Evolutionary conservation across 2,113 vertebrate genomes (phyloP).

Genomic region (Pardalotus punctatus): DNA sequence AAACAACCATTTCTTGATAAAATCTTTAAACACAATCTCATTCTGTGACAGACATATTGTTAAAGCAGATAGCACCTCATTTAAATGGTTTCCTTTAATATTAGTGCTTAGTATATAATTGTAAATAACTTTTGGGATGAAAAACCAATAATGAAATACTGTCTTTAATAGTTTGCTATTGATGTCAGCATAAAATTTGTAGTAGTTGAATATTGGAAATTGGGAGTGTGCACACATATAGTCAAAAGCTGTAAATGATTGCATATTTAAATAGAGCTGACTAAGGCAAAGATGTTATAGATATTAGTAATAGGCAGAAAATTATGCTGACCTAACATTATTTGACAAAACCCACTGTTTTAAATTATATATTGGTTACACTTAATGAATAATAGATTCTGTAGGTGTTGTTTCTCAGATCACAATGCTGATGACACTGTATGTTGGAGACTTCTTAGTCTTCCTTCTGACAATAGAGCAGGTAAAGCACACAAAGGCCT

Average conservation of each 20-base stretch:
- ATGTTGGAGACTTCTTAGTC: slow-evolving; percentile 75
- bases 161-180: slow-evolving; percentile 99
- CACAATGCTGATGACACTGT: slow-evolving; percentile 87
- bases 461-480: slow-evolving; percentile 81
- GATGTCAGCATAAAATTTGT: slow-evolving; percentile 99
- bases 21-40: slow-evolving; percentile 99
- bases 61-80: slow-evolving; percentile 99
- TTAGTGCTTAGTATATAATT: slow-evolving; percentile 99
- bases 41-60: slow-evolving; percentile 99
- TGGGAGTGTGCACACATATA: slow-evolving; percentile 93
- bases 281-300: slow-evolving; percentile 99
- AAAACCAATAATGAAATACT: slow-evolving; percentile 99
- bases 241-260: slow-evolving; percentile 99
- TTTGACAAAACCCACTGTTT: slow-evolving; percentile 98
- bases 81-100: slow-evolving; percentile 99
- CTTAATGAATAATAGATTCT: slow-evolving; percentile 99
- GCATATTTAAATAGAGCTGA: slow-evolving; percentile 99
- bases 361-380: slow-evolving; percentile 99
- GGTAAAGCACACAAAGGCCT: slow-evolving; percentile 7
- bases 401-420: slow-evolving; percentile 91
- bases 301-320: slow-evolving; percentile 99
- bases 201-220: slow-evolving; percentile 99
- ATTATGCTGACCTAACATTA: slow-evolving; percentile 99
- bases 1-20: slow-evolving; percentile 99
- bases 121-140: slow-evolving; percentile 99